Conservation (phyloP, 1,140 invertebrate species). For the Panagrolaimus sp. region DNA sequence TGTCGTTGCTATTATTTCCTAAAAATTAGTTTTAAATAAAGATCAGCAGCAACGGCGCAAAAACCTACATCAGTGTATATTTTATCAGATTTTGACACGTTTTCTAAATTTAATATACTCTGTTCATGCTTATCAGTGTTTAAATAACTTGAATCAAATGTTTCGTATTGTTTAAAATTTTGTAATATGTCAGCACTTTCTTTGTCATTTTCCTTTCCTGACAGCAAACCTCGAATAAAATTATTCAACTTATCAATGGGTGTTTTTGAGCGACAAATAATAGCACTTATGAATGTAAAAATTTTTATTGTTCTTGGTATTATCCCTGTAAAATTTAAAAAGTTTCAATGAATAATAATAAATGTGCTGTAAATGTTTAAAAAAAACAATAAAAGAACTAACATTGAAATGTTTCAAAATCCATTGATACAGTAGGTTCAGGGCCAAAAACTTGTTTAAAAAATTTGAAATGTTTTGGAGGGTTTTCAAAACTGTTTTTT, state of each 20-base stretch:
- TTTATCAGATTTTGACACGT: not conserved
- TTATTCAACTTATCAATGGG: not conserved
- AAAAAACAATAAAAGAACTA: conserved; percentile 9
- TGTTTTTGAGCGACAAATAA: not conserved
- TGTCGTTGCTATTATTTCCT: conserved; percentile 26
- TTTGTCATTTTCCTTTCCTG: not conserved
- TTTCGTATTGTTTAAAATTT: not conserved
- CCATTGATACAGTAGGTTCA: not conserved
- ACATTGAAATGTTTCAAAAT: conserved; percentile 2
- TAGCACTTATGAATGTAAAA: too few relatives aligned
- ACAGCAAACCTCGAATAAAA: not conserved
- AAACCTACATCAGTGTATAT: not conserved
- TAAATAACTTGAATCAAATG: not conserved
- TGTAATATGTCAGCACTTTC: not conserved
- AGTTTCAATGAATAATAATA: too few relatives aligned
- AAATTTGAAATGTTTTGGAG: conserved; percentile 15
- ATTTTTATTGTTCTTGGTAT: too few relatives aligned
- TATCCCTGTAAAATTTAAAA: too few relatives aligned
- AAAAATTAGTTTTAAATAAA: not conserved
- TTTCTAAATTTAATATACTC: not conserved
- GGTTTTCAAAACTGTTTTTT: conserved; percentile 9
- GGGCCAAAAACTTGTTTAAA: conserved; percentile 20
- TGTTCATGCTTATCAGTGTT: not conserved
- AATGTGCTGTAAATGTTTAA: too few relatives aligned
- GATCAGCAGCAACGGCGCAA: not conserved